Conservation (phyloP, 2,797 vertebrate species). For the Enteromius unitaeniatus region DNA sequence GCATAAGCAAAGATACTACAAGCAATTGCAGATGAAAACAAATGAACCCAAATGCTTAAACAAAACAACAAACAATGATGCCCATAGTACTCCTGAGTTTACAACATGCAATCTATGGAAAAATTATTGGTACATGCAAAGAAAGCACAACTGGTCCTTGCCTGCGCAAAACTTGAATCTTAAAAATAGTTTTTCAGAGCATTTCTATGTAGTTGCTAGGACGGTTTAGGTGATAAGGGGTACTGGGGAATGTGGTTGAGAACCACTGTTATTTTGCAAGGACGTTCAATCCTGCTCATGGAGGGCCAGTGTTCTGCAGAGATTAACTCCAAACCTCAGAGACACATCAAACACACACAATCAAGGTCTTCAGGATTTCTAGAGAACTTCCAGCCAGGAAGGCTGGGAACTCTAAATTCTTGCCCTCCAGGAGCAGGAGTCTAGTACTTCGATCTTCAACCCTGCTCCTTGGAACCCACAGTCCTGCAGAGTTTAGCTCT, state of each 20-base stretch:
- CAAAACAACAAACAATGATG: not conserved
- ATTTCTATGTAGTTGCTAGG: too few relatives aligned
- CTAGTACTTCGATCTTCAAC: not conserved
- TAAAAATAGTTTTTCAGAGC: not conserved
- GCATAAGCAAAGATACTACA: not conserved
- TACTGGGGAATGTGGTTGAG: not conserved
- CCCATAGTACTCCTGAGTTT: not conserved
- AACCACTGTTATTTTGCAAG: not conserved
- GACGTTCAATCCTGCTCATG: not conserved
- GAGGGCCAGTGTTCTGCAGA: not conserved
- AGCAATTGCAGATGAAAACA: not conserved
- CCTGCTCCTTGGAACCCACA: not conserved
- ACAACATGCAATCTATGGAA: not conserved
- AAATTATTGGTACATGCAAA: not conserved
- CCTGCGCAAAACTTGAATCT: not conserved
- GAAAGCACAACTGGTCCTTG: not conserved
- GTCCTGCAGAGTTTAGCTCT: not conserved
- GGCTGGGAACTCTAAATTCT: not conserved
- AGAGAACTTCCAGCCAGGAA: not conserved
- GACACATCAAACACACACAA: not conserved
- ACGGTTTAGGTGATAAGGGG: not conserved
- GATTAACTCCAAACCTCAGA: not conserved
- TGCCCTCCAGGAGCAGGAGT: not conserved
- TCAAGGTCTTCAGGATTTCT: not conserved
- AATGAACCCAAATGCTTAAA: not conserved